Base-by-base conservation (phyloP, 2,888 invertebrate species). In the Agrotis segetum region DNA sequence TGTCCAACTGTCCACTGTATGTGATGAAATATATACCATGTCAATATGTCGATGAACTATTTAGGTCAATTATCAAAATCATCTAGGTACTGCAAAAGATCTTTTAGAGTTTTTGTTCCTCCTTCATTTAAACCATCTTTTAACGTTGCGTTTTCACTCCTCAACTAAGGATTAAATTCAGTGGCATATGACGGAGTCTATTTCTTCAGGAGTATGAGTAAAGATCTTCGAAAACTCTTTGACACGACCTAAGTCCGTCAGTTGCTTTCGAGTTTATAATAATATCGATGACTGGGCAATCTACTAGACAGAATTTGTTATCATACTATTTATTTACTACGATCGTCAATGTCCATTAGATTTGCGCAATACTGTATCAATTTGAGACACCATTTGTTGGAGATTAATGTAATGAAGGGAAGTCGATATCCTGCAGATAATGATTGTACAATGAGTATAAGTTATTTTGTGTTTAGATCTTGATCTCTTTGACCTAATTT, bases 401-500 rank as follows among this genome's bases (percentile, higher is more conserved):
- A 66, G 59, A 74, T 74, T 74, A 63, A 59, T 46, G 50, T 66
- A 74, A 78, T 78, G 60, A 55, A 68, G 69, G 82, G 82, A 83
- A 83, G 69, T 83, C 62, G 50, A 83, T 83, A 85, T 83, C 82
- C 82, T 69, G 76, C 24, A 21, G 24, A 17, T 82, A 79, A 84
- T 74, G 82, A 73, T 19, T 66, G 21, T 67, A 53, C 60, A 67
- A 66, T 59, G 34, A 53, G 52, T 66, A n/a, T 59, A 34, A 47
- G 56, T 46, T 46, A 73, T 82, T 52, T 82, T 13, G 29, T 60
- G 62, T 71, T 77, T 52, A 9, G 73, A 73, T 79, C 50, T 67
- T 63, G 61, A 62, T 81, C 61, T 63, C 49, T 49, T 50, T 62
- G 74, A 52, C 78, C 63, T 59, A 63, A 67, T 72, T 82, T 49